Conservation (phyloP, 2,113 vertebrate genomes). For the Oophaga pumilio region DNA sequence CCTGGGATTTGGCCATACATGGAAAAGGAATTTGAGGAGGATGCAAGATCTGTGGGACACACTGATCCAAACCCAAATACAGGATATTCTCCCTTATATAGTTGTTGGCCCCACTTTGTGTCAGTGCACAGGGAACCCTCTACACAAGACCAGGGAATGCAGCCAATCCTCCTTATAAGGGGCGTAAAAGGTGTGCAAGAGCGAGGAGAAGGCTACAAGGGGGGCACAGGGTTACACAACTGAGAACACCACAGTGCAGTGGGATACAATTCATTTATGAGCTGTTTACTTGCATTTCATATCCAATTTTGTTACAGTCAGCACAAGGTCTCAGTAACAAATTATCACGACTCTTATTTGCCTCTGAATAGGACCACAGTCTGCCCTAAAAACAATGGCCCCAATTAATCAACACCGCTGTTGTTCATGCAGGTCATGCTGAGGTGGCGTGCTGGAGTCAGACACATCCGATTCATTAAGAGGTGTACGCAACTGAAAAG, state of each 20-base stretch:
- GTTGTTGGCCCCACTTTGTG: constrained; percentile 15
- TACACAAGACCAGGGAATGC: constrained; percentile 11
- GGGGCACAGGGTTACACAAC: background rate
- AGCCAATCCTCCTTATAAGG: constrained; percentile 40
- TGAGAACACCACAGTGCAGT: background rate
- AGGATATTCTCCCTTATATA: constrained; percentile 56
- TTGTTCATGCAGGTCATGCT: too few relatives aligned
- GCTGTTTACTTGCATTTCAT: too few relatives aligned
- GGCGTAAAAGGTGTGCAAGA: constrained; percentile 10
- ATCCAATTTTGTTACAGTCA: too few relatives aligned
- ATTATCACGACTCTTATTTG: too few relatives aligned
- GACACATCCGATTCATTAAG: too few relatives aligned
- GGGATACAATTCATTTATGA: too few relatives aligned
- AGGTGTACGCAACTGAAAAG: too few relatives aligned
- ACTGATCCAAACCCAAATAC: constrained; percentile 66
- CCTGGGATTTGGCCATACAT: constrained; percentile 80
- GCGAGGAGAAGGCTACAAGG: background rate
- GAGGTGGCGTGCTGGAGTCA: too few relatives aligned
- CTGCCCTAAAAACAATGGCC: too few relatives aligned
- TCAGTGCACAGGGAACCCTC: constrained; percentile 22
- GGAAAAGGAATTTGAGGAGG: constrained; percentile 79
- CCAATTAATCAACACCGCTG: too few relatives aligned
- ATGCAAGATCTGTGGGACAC: constrained; percentile 62
- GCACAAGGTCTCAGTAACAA: too few relatives aligned
- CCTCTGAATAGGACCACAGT: too few relatives aligned